Base-by-base conservation (phyloP, 1,140 invertebrate species). In the Aphelenchoides fujianensis region DNA sequence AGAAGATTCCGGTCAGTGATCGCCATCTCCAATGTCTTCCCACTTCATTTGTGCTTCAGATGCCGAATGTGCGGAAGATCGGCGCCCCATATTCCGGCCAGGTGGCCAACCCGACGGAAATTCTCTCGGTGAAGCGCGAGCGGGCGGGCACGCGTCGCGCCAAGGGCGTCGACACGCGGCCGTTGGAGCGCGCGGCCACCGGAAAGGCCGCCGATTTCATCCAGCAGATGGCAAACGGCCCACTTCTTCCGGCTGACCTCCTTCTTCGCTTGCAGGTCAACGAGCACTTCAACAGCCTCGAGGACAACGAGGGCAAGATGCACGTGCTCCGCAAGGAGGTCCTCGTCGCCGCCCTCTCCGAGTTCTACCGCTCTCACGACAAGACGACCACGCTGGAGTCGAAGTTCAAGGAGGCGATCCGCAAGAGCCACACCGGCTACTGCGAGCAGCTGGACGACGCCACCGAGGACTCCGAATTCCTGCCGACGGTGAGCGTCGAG, bases 31-130 rank as follows among this genome's bases (percentile, higher is more conserved):
- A 32, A n/a, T 30, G 59, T 74, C 35, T 5, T 16, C 30, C 52
- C 16, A 35, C 72, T 19, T n/a, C n/a, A n/a, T n/a, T 74, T 52
- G 12, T 2, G 23, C 37, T 79, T 57, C 32, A 79, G 77, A 75
- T 79, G 0, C 57, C 77, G n/a, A 80, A 77, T 68, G 68, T 23
- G 16, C 61, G 72, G 27, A 37, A 62, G 9, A 73, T 78, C 62
- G 79, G 78, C n/a, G 34, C 57, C 27, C 41, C 48, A 35, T 80
- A 54, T 67, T 68, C 52, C 3, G 74, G 72, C 55, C 48, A 68
- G 68, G 78, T 80, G 31, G 78, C 78, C 2, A 80, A 80, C 72
- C 36, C 77, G 7, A n/a, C 41, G n/a, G 79, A 81, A 48, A 78
- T 81, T 69, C 62, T 79, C 9, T 12, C 36, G 1, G 66, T 74